Evolutionary conservation across 2,888 invertebrate species (phyloP).

Genomic region (Philaethria dido): DNA sequence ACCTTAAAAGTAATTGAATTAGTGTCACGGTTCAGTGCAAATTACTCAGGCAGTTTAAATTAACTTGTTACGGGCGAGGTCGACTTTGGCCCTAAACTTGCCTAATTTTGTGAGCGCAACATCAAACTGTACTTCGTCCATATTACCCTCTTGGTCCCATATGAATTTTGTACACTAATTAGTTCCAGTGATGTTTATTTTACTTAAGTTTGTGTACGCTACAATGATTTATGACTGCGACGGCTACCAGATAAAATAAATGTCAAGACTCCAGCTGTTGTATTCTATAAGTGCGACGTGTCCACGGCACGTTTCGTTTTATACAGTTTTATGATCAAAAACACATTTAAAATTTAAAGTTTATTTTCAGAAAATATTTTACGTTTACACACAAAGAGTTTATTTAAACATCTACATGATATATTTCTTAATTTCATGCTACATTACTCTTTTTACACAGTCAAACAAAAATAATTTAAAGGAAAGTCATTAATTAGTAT

Average conservation of each 20-base stretch:
- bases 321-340: conserved; percentile 9
- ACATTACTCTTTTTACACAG: not conserved
- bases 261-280: conserved; percentile 6
- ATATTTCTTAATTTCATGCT: not conserved
- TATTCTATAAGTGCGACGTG: conserved; percentile 23
- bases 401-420: not conserved
- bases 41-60: conserved; percentile 81
- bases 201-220: conserved; percentile 72
- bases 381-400: not conserved
- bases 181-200: conserved; percentile 80
- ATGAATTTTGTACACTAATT: conserved; percentile 82
- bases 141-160: conserved; percentile 79
- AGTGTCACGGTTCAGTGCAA: conserved; percentile 77
- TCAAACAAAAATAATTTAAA: not conserved
- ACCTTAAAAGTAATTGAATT: conserved; percentile 78
- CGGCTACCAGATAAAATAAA: conserved; percentile 45
- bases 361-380: not conserved
- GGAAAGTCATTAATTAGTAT: not conserved
- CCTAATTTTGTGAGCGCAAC: conserved; percentile 81
- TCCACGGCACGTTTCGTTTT: conserved; percentile 9
- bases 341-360: conserved; percentile 1
- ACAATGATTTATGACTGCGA: conserved; percentile 72
- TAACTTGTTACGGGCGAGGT: conserved; percentile 77
- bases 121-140: conserved; percentile 80
- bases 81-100: conserved; percentile 80